Base-by-base conservation (phyloP, 2,888 invertebrate species). In the Taphrorychus bicolor region DNA sequence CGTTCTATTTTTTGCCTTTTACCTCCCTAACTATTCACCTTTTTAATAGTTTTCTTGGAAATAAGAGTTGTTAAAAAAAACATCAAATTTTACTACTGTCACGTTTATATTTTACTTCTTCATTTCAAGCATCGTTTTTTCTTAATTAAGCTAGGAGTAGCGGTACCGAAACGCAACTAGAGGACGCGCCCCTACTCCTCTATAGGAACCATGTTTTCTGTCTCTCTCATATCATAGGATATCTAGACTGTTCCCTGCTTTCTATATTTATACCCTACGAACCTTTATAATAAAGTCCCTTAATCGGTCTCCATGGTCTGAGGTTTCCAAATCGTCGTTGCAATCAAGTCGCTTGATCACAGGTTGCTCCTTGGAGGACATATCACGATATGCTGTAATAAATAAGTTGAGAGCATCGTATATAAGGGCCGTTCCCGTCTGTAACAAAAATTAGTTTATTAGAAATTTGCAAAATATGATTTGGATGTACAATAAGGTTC, bases 341-440 rank as follows among this genome's bases (percentile, higher is more conserved):
- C 81, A 82, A 65, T 71, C 76, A 60, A 81, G 67, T 18, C 51
- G 48, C 4, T 17, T 69, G 41, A 69, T 40, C 56, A 18, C 14
- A 16, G 53, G 72, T 69, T 73, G 72, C 64, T 77, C 73, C 42
- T 74, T 73, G 16, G 54, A 59, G 48, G 79, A 78, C 73, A 80
- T 67, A 64, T 78, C 74, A 9, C 76, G 71, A 70, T 77, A 79
- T 0, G 88, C 87, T 71, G 85, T 86, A 5, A 88, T 87, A 76
- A 91, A 90, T 68, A 90, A 81, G 74, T 85, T 84, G 1, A 91
- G 86, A 0, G 91, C 89, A 79, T 92, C 92, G 76, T 89, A 89
- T 63, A 91, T 83, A 22, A 92, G 79, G 2, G 90, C 89, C 71
- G 89, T 87, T 74, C 87, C 87, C 0, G 88, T 87, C 88, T 91